Base-by-base conservation (phyloP, 2,113 vertebrate genomes). In the Rhinopomastus cyanomelas region DNA sequence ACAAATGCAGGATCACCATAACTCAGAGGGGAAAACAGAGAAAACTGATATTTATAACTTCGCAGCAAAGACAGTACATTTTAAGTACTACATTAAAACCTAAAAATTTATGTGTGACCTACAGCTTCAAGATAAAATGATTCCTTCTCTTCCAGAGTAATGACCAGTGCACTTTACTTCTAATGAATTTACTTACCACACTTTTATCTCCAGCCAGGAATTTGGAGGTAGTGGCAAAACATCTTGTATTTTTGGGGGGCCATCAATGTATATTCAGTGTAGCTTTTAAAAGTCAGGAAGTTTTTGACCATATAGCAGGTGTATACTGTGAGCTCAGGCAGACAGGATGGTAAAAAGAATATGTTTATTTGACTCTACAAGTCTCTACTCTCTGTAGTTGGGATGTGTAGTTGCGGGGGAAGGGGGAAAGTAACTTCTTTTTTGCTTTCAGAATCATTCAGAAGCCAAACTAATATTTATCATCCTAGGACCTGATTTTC, bases 41-140 rank as follows among this genome's bases (percentile, higher is more conserved):
- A 89, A 78, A 81, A 84, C 4, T 75, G 29, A 69, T 61, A 78
- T 75, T 73, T 91, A 79, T 29, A 81, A 34, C 42, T 37, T 25
- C 55, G 59, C 52, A 71, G 62, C 27, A 79, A 87, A 83, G 65
- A 81, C 52, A 37, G 12, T 37, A 53, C 5, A 81, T 51, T 82
- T 64, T 81, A 67, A 84, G 67, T 71, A 66, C 46, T 64, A 36
- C 10, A 78, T 92, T 74, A 86, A 60, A 93, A 92, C 76, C 15
- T 36, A 72, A 94, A 96, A 90, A 77, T 69, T 82, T 80, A 91
- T 92, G 9, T 71, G 22, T 93, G 84, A 95, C 89, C 86, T 60
- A 78, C 77, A 78, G 17, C 53, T 66, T 60, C 48, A 80, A 73
- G 72, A 71, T 77, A 56, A 95, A 86, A 52, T 23, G 0, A 56